A percentile compares a stretch with the other conserved stretches of the same genome.
Evolutionary conservation across 2,113 vertebrate species (phyloP).

Genomic region (Atractosteus spatula): DNA sequence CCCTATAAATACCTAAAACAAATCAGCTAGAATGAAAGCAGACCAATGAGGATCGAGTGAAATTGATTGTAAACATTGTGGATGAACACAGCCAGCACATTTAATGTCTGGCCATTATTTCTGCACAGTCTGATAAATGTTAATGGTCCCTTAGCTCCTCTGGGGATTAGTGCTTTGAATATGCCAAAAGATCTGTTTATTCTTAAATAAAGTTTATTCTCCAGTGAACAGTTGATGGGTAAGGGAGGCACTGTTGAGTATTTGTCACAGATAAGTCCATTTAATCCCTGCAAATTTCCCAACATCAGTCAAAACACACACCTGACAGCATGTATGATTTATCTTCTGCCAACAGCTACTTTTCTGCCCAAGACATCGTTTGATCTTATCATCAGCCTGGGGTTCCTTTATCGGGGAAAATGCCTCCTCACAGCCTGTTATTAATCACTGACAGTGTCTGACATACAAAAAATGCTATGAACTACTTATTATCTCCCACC

Average conservation of each 20-base stretch:
- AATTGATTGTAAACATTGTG: too few relatives aligned
- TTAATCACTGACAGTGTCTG: constrained; percentile 15
- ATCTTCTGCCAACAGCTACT: constrained; percentile 17
- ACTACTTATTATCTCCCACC: constrained; percentile 14
- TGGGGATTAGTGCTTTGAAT: constrained; percentile 15
- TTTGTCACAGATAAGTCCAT: constrained; percentile 24
- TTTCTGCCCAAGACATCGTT: constrained; percentile 16
- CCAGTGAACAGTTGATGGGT: neutral
- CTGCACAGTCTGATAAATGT: constrained; percentile 10
- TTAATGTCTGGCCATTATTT: neutral
- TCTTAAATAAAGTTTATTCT: constrained; percentile 14
- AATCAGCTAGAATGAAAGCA: too few relatives aligned
- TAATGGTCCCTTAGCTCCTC: neutral
- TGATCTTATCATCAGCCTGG: constrained; percentile 15
- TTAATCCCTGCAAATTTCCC: constrained; percentile 21
- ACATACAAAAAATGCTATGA: constrained; percentile 7
- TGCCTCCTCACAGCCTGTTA: neutral
- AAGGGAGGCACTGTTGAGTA: neutral
- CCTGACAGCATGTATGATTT: constrained; percentile 24
- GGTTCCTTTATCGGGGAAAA: neutral
- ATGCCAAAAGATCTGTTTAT: constrained; percentile 1
- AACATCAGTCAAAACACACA: constrained; percentile 14
- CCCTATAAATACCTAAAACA: too few relatives aligned
- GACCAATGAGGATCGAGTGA: too few relatives aligned
- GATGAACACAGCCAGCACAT: too few relatives aligned